Evolutionary conservation across 2,888 invertebrate species (phyloP), one percentile per base, ranked within the genome.

Genomic region (Tetragonula carbonaria): DNA sequence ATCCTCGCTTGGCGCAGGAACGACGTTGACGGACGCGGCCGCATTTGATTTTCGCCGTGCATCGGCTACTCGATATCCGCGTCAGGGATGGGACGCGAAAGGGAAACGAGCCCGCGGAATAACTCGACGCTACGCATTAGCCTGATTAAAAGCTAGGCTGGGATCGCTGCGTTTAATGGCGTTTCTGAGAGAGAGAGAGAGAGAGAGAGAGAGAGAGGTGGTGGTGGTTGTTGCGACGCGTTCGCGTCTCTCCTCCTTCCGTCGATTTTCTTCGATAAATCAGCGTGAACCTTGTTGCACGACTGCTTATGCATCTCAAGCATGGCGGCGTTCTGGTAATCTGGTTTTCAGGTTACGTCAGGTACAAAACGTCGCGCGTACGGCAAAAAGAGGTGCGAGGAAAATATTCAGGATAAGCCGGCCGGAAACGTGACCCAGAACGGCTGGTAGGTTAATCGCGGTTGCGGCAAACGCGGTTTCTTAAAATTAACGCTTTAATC

Each of bases 121-220:
- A 83, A 77, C 77, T 83, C 76, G 68, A 73, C 65, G 83, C 57
- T 63, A 68, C 83, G 83, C 83, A 83, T 83, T 83, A 83, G 83
- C 83, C 83, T 83, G 83, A 83, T 83, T 83, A 83, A 83, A 83
- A 83, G 82, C 67, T 33, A 28, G 55, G 67, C 63, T 50, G 63
- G 51, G 82, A 82, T 81, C 73, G 73, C 21, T 76, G 72, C 73
- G 77, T 73, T 76, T 83, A 83, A 83, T 74, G 68, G 33, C 73
- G 63, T 68, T 73, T 14, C 63, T 38, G 51, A n/a, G n/a, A 57
- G 16, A 14, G 53, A 59, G 55, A 50, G 74, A 38, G 38, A 38
- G 38, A 38, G 38, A 38, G 38, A 38, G 38, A 38, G 38, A 38
- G 38, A 38, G 38, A 38, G 8, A 38, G 28, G 28, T 28, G 28